phyloP scores from a whole-genome alignment of 2,113 vertebrate species.

The Pheucticus melanocephalus region DNA sequence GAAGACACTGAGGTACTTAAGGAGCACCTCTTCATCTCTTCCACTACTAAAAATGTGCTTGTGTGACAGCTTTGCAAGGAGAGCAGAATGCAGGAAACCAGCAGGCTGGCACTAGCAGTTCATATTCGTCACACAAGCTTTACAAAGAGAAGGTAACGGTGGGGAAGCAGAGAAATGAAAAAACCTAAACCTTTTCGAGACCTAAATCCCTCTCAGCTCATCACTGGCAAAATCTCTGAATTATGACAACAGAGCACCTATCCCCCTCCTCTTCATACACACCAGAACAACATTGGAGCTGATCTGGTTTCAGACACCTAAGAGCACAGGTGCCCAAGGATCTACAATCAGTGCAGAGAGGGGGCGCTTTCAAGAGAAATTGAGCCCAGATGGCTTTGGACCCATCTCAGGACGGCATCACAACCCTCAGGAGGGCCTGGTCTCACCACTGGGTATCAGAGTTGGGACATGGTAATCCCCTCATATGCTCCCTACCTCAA shows the following conservation, averaged over 20 bases:
- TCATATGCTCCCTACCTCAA: fast-evolving
- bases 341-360: background rate
- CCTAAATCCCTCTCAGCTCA: background rate
- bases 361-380: background rate
- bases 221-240: background rate
- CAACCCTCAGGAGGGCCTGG: background rate
- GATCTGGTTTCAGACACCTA: background rate
- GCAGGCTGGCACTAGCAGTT: background rate
- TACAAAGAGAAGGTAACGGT: background rate
- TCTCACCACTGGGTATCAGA: background rate
- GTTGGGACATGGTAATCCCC: fast-evolving
- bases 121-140: background rate
- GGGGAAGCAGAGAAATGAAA: background rate
- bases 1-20: background rate
- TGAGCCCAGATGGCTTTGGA: background rate
- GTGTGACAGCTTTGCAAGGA: background rate
- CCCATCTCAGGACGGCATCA: background rate
- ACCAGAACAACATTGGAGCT: background rate
- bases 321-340: background rate
- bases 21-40: background rate
- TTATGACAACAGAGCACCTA: background rate
- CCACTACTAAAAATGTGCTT: background rate
- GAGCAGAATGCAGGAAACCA: background rate
- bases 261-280: background rate
- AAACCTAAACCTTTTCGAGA: background rate